Evolutionary conservation across 1,140 invertebrate species (phyloP), one percentile per base, ranked within the genome.

Genomic region (Formica exsecta): DNA sequence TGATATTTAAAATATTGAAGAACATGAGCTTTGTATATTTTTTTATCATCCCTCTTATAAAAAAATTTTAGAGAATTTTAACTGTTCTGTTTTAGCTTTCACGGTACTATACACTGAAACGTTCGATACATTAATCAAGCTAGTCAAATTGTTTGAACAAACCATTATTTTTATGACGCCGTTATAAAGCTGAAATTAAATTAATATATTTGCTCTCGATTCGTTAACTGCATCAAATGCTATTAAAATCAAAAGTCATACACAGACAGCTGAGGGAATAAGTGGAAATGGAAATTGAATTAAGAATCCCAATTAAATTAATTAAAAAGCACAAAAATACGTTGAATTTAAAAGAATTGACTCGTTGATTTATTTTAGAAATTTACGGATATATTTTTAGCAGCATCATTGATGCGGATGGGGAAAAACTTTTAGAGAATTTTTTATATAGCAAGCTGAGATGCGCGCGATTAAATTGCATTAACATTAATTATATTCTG

Each of bases 101-200:
- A 4, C 13, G 36, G 25, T 71, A 8, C 36, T 44, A 41, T 22
- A 11, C 36, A 38, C 74, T 38, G 29, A 83, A 83, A 83, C 38
- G 32, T 61, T 81, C 25, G 54, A 22, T 73, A 44, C 25, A 83
- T 73, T 51, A 44, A 62, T 83, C 68, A 61, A 7, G 36, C 62
- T 81, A 71, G 59, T 70, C 77, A 81, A 44, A 59, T 70, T 11
- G 22, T 41, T 16, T 41, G 41, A 79, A 79, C 32, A 54, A 81
- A 81, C 7, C 6, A 0, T 38, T 25, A 54, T 44, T 81, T 81
- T 73, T 32, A 61, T 25, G 13, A 71, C 3, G 22, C 22, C 38
- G 13, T 29, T 41, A 57, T 71, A 16, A 13, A 25, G 2, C 7
- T 41, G 25, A 61, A 73, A 83, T 74, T 44, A 8, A n/a, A 73